Conservation (phyloP, 2,888 invertebrate species). For the Bugulina stolonifera region DNA sequence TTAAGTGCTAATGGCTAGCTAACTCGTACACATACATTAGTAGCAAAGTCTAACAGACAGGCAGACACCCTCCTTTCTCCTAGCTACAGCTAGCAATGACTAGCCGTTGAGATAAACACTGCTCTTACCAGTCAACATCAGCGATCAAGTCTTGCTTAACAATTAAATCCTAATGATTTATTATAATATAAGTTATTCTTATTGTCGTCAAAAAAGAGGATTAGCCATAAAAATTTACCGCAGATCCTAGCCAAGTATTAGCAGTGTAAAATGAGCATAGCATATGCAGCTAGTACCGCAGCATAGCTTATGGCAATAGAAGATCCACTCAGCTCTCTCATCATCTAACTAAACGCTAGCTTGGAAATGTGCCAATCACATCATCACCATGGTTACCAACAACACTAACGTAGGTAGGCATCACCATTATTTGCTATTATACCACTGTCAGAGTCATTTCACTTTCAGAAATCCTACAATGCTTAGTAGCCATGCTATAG, state of each 20-base stretch:
- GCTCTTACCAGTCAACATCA: neutral
- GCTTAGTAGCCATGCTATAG: too few relatives aligned
- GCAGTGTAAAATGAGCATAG: too few relatives aligned
- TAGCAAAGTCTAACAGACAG: neutral
- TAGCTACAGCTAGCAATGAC: neutral
- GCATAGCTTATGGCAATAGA: neutral
- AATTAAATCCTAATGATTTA: slow-evolving; percentile 25
- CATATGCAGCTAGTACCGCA: neutral
- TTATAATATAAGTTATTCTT: neutral
- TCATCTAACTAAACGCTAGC: neutral
- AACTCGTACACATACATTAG: neutral
- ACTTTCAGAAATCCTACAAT: too few relatives aligned
- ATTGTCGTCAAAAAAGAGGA: slow-evolving; percentile 24
- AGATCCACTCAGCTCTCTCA: neutral
- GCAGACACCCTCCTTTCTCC: neutral
- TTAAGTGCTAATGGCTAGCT: slow-evolving; percentile 23
- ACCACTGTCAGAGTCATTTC: too few relatives aligned
- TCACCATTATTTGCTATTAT: too few relatives aligned
- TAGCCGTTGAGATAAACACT: neutral
- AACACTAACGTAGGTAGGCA: too few relatives aligned
- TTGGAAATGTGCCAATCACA: neutral
- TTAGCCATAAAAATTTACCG: slow-evolving; percentile 20
- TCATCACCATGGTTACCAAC: neutral
- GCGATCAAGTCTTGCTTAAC: slow-evolving; percentile 15
- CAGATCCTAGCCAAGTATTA: too few relatives aligned